These are phyloP conservation scores for Egretta garzetta DNA, from an alignment of 2,113 vertebrate species.

Conservation along the genomic window DNA sequence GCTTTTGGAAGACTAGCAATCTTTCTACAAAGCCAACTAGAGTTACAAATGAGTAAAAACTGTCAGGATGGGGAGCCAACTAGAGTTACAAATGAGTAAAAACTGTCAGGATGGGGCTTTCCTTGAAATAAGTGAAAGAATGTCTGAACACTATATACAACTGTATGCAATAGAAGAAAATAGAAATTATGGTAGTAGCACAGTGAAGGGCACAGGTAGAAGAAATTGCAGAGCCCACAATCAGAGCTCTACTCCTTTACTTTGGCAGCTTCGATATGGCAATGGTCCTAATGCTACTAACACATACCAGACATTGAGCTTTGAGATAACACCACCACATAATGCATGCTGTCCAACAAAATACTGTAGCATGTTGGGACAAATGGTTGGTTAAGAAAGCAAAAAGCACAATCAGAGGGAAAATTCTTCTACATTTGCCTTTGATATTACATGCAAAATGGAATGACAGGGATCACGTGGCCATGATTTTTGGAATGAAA, in stretches of 20 bases:
- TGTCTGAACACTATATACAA: not conserved
- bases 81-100: not conserved
- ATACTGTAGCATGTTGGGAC: not conserved
- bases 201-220: not conserved
- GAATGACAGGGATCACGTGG: not conserved
- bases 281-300: not conserved
- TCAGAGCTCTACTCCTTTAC: not conserved
- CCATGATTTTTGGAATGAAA: not conserved
- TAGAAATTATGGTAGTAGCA: not conserved
- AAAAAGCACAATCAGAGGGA: not conserved
- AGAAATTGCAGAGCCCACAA: not conserved
- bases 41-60: not conserved
- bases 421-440: not conserved
- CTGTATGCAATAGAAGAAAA: not conserved
- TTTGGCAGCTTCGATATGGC: not conserved
- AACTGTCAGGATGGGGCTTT: not conserved
- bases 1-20: not conserved
- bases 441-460: not conserved
- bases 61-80: not conserved
- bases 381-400: not conserved
- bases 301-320: not conserved
- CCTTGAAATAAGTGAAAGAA: not conserved
- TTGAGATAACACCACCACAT: not conserved
- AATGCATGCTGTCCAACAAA: not conserved
- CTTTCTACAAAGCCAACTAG: not conserved